Percentiles rank a stretch among this genome's conserved stretches.
These are phyloP conservation scores for Apteryx mantelli DNA, from an alignment of 2,113 vertebrate genomes.

Conservation along the genomic window DNA sequence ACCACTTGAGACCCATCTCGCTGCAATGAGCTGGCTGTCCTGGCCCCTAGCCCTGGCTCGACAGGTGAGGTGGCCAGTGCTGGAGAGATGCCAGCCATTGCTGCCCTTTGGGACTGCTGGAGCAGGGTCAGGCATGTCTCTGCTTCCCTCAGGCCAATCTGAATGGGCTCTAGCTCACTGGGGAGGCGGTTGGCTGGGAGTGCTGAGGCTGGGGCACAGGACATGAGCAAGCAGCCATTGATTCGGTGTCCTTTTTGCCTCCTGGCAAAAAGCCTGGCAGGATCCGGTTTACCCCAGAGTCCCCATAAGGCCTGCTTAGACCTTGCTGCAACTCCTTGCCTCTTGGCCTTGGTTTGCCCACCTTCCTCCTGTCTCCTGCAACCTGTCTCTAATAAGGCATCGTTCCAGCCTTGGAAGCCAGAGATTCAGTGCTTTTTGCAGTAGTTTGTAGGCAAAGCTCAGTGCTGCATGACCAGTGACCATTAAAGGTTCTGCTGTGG, in stretches of 20 bases:
- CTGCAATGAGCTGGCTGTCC: neutral
- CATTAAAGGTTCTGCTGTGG: neutral
- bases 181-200: accelerated
- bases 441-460: neutral
- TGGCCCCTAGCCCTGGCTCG: neutral
- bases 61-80: accelerated
- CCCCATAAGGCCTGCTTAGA: neutral
- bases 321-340: neutral
- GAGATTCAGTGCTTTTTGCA: neutral
- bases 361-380: neutral
- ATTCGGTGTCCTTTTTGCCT: too few species aligned
- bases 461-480: neutral
- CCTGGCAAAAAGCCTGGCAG: neutral
- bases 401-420: accelerated
- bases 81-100: neutral
- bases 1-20: neutral
- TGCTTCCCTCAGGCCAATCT: neutral
- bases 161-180: neutral
- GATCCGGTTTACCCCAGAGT: neutral
- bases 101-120: neutral
- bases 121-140: accelerated
- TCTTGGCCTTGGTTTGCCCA: neutral
- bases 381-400: accelerated
- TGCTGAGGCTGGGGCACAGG: neutral
- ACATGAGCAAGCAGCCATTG: too few species aligned